These are phyloP conservation scores for Caenorhabditis wallacei DNA, from an alignment of 2,888 invertebrate species.

Conservation along the genomic window DNA sequence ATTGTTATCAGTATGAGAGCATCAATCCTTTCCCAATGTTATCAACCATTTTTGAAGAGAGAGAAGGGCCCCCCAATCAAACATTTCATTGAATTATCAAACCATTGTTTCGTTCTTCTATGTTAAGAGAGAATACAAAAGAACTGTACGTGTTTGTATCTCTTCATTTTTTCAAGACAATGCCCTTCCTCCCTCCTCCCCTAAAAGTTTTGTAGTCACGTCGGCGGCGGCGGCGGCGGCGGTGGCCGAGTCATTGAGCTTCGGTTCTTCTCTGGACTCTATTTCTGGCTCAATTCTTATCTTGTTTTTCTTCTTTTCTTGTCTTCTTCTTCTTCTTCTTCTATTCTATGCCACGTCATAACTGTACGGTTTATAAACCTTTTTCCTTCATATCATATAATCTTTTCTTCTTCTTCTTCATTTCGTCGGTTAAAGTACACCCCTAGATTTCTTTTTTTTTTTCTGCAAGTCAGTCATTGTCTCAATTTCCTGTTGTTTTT, in stretches of 20 bases:
- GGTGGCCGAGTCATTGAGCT: constrained; percentile 51
- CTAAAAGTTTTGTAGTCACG: constrained; percentile 43
- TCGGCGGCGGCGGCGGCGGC: constrained; percentile 25
- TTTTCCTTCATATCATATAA: background rate
- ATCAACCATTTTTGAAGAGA: constrained; percentile 6
- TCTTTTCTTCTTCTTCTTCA: background rate
- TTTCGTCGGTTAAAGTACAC: constrained; percentile 2
- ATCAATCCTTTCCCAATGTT: constrained; percentile 2
- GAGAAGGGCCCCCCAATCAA: constrained; percentile 24
- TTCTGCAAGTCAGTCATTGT: constrained; percentile 18
- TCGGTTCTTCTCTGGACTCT: constrained; percentile 56
- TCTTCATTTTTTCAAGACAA: constrained; percentile 39
- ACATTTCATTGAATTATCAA: constrained; percentile 58
- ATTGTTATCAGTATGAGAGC: constrained; percentile 33
- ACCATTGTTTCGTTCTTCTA: constrained; percentile 39
- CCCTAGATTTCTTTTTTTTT: constrained; percentile 8
- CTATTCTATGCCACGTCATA: constrained; percentile 44
- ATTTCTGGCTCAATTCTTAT: constrained; percentile 56
- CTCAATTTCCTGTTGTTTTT: constrained; percentile 2
- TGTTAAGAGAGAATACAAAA: constrained; percentile 30
- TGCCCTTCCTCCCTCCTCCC: constrained; percentile 8
- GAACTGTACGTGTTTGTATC: constrained; percentile 40
- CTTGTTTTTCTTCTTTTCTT: constrained; percentile 41
- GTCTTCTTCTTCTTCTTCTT: background rate
- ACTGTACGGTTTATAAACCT: constrained; percentile 41